These are phyloP conservation scores for Eurois occulta DNA, from an alignment of 2,888 invertebrate genomes.

Conservation along the genomic window DNA sequence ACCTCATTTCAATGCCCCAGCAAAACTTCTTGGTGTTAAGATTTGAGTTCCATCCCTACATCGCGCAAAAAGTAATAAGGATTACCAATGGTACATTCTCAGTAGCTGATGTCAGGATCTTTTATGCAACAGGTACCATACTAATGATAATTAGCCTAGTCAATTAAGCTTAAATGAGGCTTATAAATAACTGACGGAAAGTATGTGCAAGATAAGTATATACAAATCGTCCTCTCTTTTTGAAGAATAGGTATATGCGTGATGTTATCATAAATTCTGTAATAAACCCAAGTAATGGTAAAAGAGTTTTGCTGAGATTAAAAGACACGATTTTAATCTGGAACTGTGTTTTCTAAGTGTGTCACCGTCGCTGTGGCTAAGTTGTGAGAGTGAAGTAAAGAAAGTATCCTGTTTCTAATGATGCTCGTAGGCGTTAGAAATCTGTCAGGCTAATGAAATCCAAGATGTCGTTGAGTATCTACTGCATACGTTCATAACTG, in stretches of 20 bases:
- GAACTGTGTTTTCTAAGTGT: constrained; percentile 35
- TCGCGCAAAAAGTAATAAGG: background rate
- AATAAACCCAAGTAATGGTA: constrained; percentile 3
- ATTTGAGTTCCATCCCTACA: background rate
- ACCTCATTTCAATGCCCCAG: too few relatives aligned
- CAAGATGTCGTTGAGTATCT: constrained; percentile 38
- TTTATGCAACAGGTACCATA: background rate
- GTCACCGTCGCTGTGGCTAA: constrained; percentile 33
- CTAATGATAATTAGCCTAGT: too few relatives aligned
- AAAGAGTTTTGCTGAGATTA: background rate
- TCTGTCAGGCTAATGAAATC: constrained; percentile 49
- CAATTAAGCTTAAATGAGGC: background rate
- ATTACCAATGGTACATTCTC: background rate
- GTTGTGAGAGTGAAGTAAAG: constrained; percentile 56
- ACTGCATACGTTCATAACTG: constrained; percentile 24
- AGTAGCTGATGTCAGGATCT: background rate
- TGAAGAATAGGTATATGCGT: background rate
- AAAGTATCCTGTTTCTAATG: constrained; percentile 60
- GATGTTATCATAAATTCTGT: background rate
- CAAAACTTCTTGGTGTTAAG: background rate
- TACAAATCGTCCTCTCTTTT: background rate
- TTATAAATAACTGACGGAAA: background rate
- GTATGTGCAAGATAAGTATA: background rate
- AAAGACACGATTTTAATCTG: constrained; percentile 27
- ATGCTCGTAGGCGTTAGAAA: constrained; percentile 57